Evolutionary conservation across 1,140 invertebrate species (phyloP).

Genomic region (Megalopta genalis): DNA sequence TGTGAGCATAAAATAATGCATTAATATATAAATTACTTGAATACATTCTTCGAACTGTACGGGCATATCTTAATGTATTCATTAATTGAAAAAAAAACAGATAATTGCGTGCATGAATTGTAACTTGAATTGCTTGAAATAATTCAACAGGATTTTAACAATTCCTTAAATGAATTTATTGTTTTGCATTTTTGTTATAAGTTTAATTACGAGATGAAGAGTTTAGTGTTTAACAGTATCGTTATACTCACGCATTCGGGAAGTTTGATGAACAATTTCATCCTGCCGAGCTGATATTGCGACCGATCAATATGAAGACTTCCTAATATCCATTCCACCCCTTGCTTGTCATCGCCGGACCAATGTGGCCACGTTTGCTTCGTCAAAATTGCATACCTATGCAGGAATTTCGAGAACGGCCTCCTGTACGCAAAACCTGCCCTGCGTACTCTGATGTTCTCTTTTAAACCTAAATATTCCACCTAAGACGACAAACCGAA

Average conservation of each 20-base stretch:
- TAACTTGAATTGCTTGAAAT: too few relatives aligned
- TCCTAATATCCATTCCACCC: constrained; percentile 83
- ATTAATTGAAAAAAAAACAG: too few relatives aligned
- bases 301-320: constrained; percentile 83
- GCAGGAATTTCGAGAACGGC: constrained; percentile 84
- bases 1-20: constrained; percentile 67
- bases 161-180: too few relatives aligned
- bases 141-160: too few relatives aligned
- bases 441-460: constrained; percentile 85
- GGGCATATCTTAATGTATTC: too few relatives aligned
- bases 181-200: too few relatives aligned
- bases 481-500: constrained; percentile 67
- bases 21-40: neutral
- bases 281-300: constrained; percentile 87
- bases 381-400: constrained; percentile 86
- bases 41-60: neutral
- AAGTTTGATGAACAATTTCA: constrained; percentile 89
- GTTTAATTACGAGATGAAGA: too few relatives aligned
- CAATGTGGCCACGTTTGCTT: constrained; percentile 86
- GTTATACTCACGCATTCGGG: constrained; percentile 85
- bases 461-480: constrained; percentile 84
- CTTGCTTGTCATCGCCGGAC: constrained; percentile 82
- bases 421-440: constrained; percentile 86
- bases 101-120: too few relatives aligned
- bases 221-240: neutral